phyloP scores from a whole-genome alignment of 2,797 vertebrate genomes.

The Cephalopachus bancanus region DNA sequence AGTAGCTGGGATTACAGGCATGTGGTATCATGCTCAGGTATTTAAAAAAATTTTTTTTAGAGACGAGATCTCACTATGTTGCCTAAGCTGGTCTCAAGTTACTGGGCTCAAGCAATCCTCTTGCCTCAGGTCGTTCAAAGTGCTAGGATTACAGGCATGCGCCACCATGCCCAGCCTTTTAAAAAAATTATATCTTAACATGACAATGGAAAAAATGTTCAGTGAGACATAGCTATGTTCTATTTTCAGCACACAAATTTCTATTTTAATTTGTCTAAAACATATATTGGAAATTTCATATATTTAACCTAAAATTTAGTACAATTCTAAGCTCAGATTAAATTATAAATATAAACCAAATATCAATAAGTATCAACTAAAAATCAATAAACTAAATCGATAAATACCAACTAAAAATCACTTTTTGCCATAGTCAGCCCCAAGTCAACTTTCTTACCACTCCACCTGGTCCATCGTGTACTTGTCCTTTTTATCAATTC shows the following conservation, averaged over 20 bases:
- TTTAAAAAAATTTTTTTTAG: too few relatives aligned
- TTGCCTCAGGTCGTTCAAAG: too few relatives aligned
- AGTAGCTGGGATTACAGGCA: too few relatives aligned
- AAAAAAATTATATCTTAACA: not conserved
- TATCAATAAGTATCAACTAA: not conserved
- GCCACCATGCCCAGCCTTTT: too few relatives aligned
- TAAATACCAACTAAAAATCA: not conserved
- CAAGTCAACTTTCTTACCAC: not conserved
- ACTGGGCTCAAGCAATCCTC: too few relatives aligned
- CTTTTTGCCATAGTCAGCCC: not conserved
- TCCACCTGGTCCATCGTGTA: not conserved
- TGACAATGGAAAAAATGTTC: not conserved
- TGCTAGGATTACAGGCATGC: too few relatives aligned
- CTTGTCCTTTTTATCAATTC: not conserved
- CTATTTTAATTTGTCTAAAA: not conserved
- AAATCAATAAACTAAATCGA: not conserved
- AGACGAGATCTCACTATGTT: too few relatives aligned
- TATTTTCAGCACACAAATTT: constrained; percentile 11
- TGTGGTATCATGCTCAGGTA: too few relatives aligned
- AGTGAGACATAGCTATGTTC: not conserved
- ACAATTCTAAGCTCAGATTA: not conserved
- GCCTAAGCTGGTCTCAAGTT: too few relatives aligned
- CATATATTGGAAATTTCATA: not conserved
- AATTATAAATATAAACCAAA: not conserved
- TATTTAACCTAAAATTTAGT: not conserved